phyloP scores from a whole-genome alignment of 1,140 invertebrate species.

The Diorhabda carinulata region DNA sequence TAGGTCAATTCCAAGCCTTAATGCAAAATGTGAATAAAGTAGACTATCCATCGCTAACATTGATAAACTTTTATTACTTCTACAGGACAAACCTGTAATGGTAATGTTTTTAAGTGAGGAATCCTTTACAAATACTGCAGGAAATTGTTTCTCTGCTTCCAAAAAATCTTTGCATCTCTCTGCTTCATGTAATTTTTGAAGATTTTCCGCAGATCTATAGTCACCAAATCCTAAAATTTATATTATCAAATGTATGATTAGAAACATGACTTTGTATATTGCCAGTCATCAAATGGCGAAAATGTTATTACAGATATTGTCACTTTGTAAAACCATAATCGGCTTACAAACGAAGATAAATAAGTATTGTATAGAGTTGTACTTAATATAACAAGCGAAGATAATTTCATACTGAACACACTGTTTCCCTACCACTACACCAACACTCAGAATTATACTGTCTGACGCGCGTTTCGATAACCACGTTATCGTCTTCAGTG shows the following conservation, averaged over 20 bases:
- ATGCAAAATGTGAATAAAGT: slow-evolving; percentile 66
- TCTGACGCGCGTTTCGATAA: too few species aligned
- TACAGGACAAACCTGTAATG: slow-evolving; percentile 51
- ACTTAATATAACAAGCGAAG: too few species aligned
- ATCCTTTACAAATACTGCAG: slow-evolving; percentile 33
- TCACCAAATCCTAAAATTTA: slow-evolving; percentile 42
- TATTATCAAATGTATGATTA: neutral
- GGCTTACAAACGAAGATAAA: too few species aligned
- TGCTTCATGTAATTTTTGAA: slow-evolving; percentile 43
- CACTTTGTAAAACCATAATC: too few species aligned
- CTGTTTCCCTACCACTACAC: too few species aligned
- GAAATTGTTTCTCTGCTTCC: slow-evolving; percentile 47
- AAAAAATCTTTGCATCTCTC: slow-evolving; percentile 49
- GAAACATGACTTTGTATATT: too few species aligned
- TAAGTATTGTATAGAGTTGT: too few species aligned
- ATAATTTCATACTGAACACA: too few species aligned
- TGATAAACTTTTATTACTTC: slow-evolving; percentile 61
- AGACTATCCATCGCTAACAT: slow-evolving; percentile 70
- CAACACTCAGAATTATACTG: too few species aligned
- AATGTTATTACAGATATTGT: too few species aligned
- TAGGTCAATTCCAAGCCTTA: slow-evolving; percentile 68
- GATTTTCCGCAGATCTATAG: slow-evolving; percentile 51
- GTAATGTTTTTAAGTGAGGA: slow-evolving; percentile 5
- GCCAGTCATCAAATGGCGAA: too few species aligned
- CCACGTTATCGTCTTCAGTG: too few species aligned